Evolutionary conservation across 2,888 invertebrate genomes (phyloP).

Genomic region (Adelphocoris suturalis): DNA sequence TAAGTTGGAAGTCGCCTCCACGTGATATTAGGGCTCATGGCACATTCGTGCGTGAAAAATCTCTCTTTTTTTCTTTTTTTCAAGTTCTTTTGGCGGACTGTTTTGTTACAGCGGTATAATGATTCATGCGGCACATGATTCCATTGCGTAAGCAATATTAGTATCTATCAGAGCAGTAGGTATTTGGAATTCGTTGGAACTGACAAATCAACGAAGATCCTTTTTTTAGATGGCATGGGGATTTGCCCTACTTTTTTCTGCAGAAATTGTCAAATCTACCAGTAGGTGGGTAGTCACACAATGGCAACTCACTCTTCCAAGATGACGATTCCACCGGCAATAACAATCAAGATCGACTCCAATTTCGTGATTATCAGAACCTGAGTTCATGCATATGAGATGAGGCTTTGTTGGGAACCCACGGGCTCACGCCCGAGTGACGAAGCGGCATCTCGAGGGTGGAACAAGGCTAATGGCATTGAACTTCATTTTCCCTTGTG

Average conservation of each 20-base stretch:
- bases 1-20: no score
- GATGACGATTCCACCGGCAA: slow-evolving; percentile 3
- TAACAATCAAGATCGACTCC: slow-evolving; percentile 50
- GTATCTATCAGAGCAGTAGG: no score
- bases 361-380: background rate
- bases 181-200: no score
- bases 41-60: no score
- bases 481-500: slow-evolving; percentile 29
- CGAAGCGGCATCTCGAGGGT: slow-evolving; percentile 14
- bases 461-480: slow-evolving; percentile 45
- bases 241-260: background rate
- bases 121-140: no score
- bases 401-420: slow-evolving; percentile 41
- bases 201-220: no score
- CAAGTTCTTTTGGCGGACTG: no score
- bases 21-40: no score
- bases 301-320: slow-evolving; percentile 5
- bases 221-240: no score
- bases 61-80: no score
- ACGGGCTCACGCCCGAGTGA: slow-evolving; percentile 32
- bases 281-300: background rate
- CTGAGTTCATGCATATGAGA: slow-evolving; percentile 43
- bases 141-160: no score
- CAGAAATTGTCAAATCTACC: background rate
- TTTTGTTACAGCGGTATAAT: no score